Conservation (phyloP, 2,888 invertebrate species). For the Belgica antarctica region DNA sequence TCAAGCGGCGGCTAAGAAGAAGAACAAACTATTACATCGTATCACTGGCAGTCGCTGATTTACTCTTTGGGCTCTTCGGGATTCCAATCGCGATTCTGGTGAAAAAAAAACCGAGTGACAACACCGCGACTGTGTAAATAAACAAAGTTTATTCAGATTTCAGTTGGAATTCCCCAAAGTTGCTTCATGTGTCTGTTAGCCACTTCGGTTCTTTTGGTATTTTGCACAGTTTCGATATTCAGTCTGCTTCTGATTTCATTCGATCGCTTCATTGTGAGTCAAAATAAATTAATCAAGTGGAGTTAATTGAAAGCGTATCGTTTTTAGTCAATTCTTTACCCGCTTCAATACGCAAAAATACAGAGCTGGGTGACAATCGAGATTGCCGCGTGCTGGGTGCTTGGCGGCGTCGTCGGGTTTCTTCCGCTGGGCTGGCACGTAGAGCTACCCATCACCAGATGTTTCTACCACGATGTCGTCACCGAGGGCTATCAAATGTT, state of each 20-base stretch:
- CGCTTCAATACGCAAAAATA: neutral
- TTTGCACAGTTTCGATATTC: slow-evolving; percentile 90
- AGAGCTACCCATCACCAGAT: neutral
- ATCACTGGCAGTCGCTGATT: slow-evolving; percentile 27
- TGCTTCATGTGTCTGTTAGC: slow-evolving; percentile 82
- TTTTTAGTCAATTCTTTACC: slow-evolving; percentile 26
- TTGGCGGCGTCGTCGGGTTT: slow-evolving; percentile 20
- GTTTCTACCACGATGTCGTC: neutral
- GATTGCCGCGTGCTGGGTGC: slow-evolving; percentile 7
- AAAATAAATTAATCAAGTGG: neutral
- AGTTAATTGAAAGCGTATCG: too few species aligned
- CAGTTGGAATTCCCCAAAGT: slow-evolving; percentile 71
- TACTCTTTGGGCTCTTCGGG: slow-evolving; percentile 22
- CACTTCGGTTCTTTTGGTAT: slow-evolving; percentile 77
- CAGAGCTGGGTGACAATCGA: neutral
- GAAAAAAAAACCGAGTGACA: slow-evolving; percentile 10
- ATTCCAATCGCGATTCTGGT: slow-evolving; percentile 22
- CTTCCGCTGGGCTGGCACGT: slow-evolving; percentile 14
- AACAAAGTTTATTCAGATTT: slow-evolving; percentile 45
- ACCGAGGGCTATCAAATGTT: neutral
- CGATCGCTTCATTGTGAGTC: slow-evolving; percentile 73
- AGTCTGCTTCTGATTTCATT: slow-evolving; percentile 90
- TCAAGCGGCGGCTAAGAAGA: slow-evolving; percentile 12
- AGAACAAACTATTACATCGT: slow-evolving; percentile 39
- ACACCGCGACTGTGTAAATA: neutral